Evolutionary conservation across 2,888 invertebrate genomes (phyloP), one percentile per base, ranked within the genome.

Genomic region (Eudasyphora cyanicolor): DNA sequence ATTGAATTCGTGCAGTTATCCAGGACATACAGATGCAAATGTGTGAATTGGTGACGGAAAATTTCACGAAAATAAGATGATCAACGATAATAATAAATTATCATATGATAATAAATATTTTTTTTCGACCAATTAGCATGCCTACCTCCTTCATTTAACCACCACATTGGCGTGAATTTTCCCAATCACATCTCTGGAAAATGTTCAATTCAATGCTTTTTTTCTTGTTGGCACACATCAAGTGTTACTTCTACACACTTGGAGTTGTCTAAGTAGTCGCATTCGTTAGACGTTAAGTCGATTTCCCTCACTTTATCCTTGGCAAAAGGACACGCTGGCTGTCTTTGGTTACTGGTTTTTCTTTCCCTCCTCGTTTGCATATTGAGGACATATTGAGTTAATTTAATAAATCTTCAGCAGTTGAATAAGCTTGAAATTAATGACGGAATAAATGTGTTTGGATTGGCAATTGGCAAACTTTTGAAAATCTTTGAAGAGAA

Each of bases 401-500:
- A 90, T 90, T 90, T 90, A 90, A 90, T 90, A 90, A 90, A 90
- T 90, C 90, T 90, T 90, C 87, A 89, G 89, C 90, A 90, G 90
- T 89, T 90, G 90, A 90, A 89, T 90, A 89, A 89, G 89, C 88
- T 90, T 90, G 88, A 90, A 90, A 90, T 90, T 90, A 90, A 90
- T 89, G 90, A 89, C 89, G 88, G 88, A 88, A 87, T 87, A 89
- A 90, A 89, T 45, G 67, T 71, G 7, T 67, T 24, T 38, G 35
- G 19, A 64, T 88, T 89, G 89, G 87, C 54, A 27, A 24, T 69
- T 45, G 42, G 14, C 5, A 29, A 49, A 17, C 17, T 29, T 51
- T 21, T 54, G 35, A 10, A 71, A 49, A 29, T 29, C 45, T 69
- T 8, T 69, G 3, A 14, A 38, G 38, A 38, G 38, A n/a, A n/a